Conservation (phyloP, 2,888 invertebrate genomes). For the Pyrocoelia pectoralis region DNA sequence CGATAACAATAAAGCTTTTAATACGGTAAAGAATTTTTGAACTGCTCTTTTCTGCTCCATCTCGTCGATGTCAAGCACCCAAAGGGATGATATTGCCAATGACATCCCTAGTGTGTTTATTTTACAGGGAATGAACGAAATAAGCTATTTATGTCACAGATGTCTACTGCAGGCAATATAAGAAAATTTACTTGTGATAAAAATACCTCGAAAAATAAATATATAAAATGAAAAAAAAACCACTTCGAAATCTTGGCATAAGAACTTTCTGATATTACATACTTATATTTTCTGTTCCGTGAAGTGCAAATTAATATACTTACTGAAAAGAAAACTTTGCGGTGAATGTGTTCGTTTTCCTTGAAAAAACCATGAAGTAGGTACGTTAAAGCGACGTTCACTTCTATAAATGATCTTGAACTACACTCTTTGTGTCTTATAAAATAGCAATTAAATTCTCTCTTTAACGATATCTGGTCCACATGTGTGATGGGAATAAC, state of each 20-base stretch:
- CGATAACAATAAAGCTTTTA: slow-evolving; percentile 37
- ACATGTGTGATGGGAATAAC: background rate
- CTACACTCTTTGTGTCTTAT: background rate
- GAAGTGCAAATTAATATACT: background rate
- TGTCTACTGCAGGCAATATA: slow-evolving; percentile 29
- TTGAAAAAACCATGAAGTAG: slow-evolving; percentile 2
- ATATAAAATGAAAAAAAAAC: no score
- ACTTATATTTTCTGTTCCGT: background rate
- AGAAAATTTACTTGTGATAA: slow-evolving; percentile 27
- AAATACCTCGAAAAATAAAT: slow-evolving; percentile 4
- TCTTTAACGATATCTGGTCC: background rate
- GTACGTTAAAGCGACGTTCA: slow-evolving; percentile 1
- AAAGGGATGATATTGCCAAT: slow-evolving; percentile 36
- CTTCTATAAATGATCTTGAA: background rate
- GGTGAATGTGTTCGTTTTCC: background rate
- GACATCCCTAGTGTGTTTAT: slow-evolving; percentile 37
- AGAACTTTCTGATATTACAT: background rate
- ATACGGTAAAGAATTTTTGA: slow-evolving; percentile 33
- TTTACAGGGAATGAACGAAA: slow-evolving; percentile 36
- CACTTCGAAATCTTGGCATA: background rate
- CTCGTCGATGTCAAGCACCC: slow-evolving; percentile 32
- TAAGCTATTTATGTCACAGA: slow-evolving; percentile 35
- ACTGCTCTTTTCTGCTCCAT: slow-evolving; percentile 33
- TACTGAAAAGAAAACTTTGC: background rate
- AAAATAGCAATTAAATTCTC: background rate